A percentile compares a stretch with the other conserved stretches of the same genome.
These are phyloP conservation scores for Autographa pulchrina DNA, from an alignment of 2,888 invertebrate genomes.

Conservation along the genomic window DNA sequence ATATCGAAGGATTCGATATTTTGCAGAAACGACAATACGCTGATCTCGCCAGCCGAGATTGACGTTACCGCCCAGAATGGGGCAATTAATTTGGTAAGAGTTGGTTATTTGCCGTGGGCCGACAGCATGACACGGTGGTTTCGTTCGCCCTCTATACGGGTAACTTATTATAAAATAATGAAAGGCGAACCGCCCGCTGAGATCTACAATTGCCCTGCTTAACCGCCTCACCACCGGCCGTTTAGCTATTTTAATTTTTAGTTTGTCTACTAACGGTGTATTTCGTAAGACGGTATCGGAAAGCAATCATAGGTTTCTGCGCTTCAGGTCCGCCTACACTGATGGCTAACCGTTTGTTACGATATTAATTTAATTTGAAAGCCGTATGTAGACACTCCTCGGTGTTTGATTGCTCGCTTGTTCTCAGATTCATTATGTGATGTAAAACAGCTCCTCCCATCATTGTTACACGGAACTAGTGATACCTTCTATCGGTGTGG, in stretches of 20 bases:
- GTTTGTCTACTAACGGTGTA: conserved; percentile 87
- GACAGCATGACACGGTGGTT: conserved; percentile 84
- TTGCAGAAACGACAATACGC: conserved; percentile 72
- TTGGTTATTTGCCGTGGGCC: conserved; percentile 77
- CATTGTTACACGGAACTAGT: conserved; percentile 57
- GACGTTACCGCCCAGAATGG: conserved; percentile 86
- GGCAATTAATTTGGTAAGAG: conserved; percentile 87
- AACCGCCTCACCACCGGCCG: conserved; percentile 84
- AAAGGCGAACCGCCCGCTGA: conserved; percentile 87
- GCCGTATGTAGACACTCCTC: conserved; percentile 62
- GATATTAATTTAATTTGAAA: conserved; percentile 70
- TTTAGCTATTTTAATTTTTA: conserved; percentile 89
- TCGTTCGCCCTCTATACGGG: conserved; percentile 82
- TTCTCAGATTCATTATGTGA: conserved; percentile 67
- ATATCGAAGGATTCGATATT: conserved; percentile 42
- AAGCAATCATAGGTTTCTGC: conserved; percentile 69
- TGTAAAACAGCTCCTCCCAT: conserved; percentile 61
- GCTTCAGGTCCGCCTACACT: conserved; percentile 75
- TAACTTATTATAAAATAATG: conserved; percentile 88
- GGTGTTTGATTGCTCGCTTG: conserved; percentile 71
- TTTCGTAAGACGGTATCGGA: conserved; percentile 82
- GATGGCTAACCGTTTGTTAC: conserved; percentile 59
- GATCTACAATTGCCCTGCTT: conserved; percentile 88
- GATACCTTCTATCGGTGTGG: conserved; percentile 38
- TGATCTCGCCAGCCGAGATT: conserved; percentile 68